Base-by-base conservation (phyloP, 2,113 vertebrate species). In the Cyanocitta stelleri region DNA sequence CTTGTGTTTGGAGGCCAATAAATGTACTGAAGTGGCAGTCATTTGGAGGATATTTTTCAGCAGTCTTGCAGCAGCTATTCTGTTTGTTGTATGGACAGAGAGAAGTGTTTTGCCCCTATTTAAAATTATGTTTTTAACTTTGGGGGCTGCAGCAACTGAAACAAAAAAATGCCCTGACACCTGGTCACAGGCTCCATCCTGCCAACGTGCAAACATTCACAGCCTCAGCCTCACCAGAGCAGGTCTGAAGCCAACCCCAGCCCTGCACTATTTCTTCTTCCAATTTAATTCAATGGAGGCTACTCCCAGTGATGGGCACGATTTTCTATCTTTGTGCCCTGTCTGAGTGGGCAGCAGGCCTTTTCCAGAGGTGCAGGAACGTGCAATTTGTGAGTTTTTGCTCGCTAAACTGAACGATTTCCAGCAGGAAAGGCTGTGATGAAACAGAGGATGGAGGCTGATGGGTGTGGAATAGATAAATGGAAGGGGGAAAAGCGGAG, bases 181-280 rank as follows among this genome's bases (percentile, higher is more conserved):
- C 9, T 37, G 63, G 11, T 56, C 39, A 5, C 35, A 51, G 68
- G 43, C 23, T 71, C 22, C 0, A 0, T 91, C 43, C 61, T 81
- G 66, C 37, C 41, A n/a, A 7, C 21, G 10, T 7, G 37, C 1
- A 3, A 64, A 41, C 12, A 1, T 9, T 21, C 4, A 3, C 35
- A 52, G 30, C 69, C 55, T 68, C 56, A 82, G 39, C 24, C 23
- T 24, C 5, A 3, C 39, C 75, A 48, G 9, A 8, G 10, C 5
- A 29, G 21, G 13, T 30, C 82, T 66, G 71, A 85, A 69, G 16
- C 7, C 16, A n/a, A 37, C 10, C 11, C 12, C 19, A 73, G 4
- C 23, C 39, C 39, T 30, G 6, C 3, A 2, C 21, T 51, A 64
- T 71, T 69, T 35, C 39, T 69, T 43, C 63, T 37, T 77, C 63